Conservation (phyloP, 2,797 vertebrate species). For the Melanotaenia trifasciata region DNA sequence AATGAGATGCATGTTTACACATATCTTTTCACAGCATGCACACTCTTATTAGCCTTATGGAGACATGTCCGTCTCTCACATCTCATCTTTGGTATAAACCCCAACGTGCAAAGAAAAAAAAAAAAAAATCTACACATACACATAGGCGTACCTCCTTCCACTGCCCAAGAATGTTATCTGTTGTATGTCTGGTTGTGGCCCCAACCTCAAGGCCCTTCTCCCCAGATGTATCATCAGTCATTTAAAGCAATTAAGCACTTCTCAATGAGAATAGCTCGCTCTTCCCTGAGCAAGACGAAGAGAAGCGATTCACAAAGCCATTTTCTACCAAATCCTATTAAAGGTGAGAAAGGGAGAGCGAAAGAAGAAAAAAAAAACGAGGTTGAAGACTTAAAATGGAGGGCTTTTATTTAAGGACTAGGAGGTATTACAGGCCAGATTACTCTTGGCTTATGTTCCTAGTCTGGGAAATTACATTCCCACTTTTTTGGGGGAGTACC, state of each 20-base stretch:
- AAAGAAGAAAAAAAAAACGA: constrained; percentile 15
- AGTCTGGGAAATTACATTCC: constrained; percentile 87
- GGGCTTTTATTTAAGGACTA: constrained; percentile 89
- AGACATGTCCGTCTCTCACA: constrained; percentile 41
- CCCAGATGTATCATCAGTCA: constrained; percentile 85
- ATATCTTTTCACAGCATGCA: constrained; percentile 27
- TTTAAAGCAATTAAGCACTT: constrained; percentile 89
- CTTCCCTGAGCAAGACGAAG: constrained; percentile 85
- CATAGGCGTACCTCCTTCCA: constrained; percentile 27
- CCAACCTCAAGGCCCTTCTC: constrained; percentile 79
- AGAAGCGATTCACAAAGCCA: constrained; percentile 85
- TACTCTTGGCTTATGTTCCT: constrained; percentile 87
- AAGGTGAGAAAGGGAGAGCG: constrained; percentile 75
- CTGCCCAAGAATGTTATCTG: constrained; percentile 66
- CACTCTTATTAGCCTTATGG: constrained; percentile 44
- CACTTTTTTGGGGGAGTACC: constrained; percentile 77
- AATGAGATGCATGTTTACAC: constrained; percentile 42
- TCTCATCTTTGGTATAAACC: constrained; percentile 55
- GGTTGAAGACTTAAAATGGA: constrained; percentile 85
- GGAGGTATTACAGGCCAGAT: constrained; percentile 88
- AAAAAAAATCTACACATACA: neutral
- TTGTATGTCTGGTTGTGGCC: constrained; percentile 75
- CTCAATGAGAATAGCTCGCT: constrained; percentile 82
- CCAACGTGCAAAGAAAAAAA: neutral
- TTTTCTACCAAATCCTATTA: constrained; percentile 90